Evolutionary conservation across 2,797 vertebrate genomes (phyloP).

Genomic region (Scarus forsteni): DNA sequence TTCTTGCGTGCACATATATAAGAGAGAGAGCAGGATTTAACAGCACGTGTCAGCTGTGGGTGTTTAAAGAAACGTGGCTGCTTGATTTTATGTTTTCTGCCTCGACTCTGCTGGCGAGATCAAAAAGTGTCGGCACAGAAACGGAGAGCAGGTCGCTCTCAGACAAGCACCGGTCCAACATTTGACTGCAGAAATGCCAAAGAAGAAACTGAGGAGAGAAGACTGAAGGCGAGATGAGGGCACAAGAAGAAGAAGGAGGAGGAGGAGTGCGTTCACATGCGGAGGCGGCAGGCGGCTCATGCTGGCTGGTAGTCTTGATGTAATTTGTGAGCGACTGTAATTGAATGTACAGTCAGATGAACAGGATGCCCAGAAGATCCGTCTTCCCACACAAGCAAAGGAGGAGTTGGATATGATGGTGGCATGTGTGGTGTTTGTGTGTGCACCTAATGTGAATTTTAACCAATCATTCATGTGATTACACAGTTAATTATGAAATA

Average conservation of each 20-base stretch:
- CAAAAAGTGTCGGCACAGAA: slow-evolving; percentile 35
- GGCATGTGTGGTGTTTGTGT: slow-evolving; percentile 25
- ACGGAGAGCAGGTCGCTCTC: slow-evolving; percentile 42
- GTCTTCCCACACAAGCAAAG: slow-evolving; percentile 69
- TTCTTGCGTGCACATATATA: slow-evolving; percentile 5
- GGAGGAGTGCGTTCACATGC: slow-evolving; percentile 60
- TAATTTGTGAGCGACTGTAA: slow-evolving; percentile 77
- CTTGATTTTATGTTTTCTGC: slow-evolving; percentile 39
- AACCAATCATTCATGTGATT: slow-evolving; percentile 53
- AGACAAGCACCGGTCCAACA: slow-evolving; percentile 42
- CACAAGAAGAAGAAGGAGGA: slow-evolving; percentile 46
- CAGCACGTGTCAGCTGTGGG: slow-evolving; percentile 59
- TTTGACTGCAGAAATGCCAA: slow-evolving; percentile 49
- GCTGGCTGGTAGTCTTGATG: slow-evolving; percentile 72
- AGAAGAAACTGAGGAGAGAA: slow-evolving; percentile 43
- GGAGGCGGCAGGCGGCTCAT: slow-evolving; percentile 71
- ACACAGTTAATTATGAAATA: slow-evolving; percentile 44
- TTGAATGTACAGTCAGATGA: slow-evolving; percentile 79
- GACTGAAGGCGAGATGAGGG: slow-evolving; percentile 51
- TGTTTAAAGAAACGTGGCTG: slow-evolving; percentile 55
- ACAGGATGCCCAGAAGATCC: slow-evolving; percentile 69
- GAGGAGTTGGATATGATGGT: slow-evolving; percentile 59
- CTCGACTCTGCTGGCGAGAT: slow-evolving; percentile 48
- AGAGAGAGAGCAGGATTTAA: slow-evolving; percentile 42
- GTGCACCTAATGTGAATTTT: slow-evolving; percentile 43